These are phyloP conservation scores for Brachionus manjavacas DNA, from an alignment of 1,140 invertebrate species.

Conservation along the genomic window DNA sequence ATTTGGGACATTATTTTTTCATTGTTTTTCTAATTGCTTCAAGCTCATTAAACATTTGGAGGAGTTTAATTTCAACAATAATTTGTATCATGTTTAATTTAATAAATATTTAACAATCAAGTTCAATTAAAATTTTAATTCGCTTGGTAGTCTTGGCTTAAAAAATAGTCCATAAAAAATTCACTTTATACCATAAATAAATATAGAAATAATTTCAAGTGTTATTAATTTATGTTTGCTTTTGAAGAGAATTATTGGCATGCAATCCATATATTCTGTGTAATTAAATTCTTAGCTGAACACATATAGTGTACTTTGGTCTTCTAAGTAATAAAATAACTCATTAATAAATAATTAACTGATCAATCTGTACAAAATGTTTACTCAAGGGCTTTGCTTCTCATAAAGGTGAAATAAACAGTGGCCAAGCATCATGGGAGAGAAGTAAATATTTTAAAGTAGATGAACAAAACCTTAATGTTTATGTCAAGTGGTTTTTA, in stretches of 20 bases:
- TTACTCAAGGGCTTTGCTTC: slow-evolving; percentile 14
- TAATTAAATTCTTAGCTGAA: slow-evolving; percentile 28
- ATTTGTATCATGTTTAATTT: slow-evolving; percentile 9
- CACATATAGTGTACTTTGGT: background rate
- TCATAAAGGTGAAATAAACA: slow-evolving; percentile 10
- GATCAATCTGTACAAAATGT: slow-evolving; percentile 14
- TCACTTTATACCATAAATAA: slow-evolving; percentile 26
- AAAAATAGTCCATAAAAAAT: slow-evolving; percentile 20
- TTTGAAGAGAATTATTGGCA: background rate
- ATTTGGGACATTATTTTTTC: slow-evolving; percentile 1
- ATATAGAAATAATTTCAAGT: background rate
- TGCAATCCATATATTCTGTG: background rate
- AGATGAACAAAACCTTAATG: background rate
- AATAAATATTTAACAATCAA: background rate
- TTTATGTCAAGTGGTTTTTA: slow-evolving; percentile 36
- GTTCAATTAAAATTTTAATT: background rate
- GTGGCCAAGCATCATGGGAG: slow-evolving; percentile 21
- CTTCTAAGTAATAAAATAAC: background rate
- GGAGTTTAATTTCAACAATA: background rate
- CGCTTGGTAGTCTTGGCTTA: background rate
- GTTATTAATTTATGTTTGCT: slow-evolving; percentile 14
- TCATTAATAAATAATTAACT: slow-evolving; percentile 28
- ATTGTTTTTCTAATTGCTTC: slow-evolving; percentile 10
- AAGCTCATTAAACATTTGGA: background rate
- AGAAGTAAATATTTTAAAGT: background rate